Base-by-base conservation (phyloP, 2,113 vertebrate species). In the Quiscalus mexicanus region DNA sequence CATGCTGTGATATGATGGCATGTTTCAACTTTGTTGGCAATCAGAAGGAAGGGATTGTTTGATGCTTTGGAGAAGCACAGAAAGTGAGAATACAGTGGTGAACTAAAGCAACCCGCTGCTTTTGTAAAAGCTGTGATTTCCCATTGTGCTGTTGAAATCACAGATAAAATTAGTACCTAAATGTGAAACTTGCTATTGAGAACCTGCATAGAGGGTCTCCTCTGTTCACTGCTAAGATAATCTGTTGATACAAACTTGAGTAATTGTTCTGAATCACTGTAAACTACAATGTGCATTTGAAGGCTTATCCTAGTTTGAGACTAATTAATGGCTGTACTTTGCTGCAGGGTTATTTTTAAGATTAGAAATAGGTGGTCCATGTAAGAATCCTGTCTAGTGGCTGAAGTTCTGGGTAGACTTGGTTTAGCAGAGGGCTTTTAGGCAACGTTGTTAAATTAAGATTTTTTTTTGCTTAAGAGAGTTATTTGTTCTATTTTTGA, bases 351-450 rank as follows among this genome's bases (percentile, higher is more conserved):
- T 92, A 14, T n/a, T 56, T 81, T 81, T 80, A 41, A 74, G 6
- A 41, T 67, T 42, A 71, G 37, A 85, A 85, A 55, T 71, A 79
- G 27, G n/a, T 3, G 2, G 45, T 70, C 27, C 0, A 0, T 0
- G 0, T 65, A 68, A 65, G 63, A 87, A 65, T 33, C 37, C 17
- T 90, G 27, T 41, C 9, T 58, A 10, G 24, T 70, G 47, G 8
- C 64, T 52, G 58, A 27, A 77, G 21, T 58, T 58, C 37, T 0
- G 5, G 11, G 27, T 82, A 42, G 49, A 35, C 15, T 59, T 87
- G 22, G 2, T n/a, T 60, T 89, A 73, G 62, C 33, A 53, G 50
- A 50, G 50, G 12, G 10, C 56, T 91, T 89, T 87, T 35, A 84
- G 42, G n/a, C 24, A 42, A 1, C 37, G 25, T 41, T 84, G 50